phyloP scores from a whole-genome alignment of 2,888 invertebrate species.

The Aspidiotus destructor region DNA sequence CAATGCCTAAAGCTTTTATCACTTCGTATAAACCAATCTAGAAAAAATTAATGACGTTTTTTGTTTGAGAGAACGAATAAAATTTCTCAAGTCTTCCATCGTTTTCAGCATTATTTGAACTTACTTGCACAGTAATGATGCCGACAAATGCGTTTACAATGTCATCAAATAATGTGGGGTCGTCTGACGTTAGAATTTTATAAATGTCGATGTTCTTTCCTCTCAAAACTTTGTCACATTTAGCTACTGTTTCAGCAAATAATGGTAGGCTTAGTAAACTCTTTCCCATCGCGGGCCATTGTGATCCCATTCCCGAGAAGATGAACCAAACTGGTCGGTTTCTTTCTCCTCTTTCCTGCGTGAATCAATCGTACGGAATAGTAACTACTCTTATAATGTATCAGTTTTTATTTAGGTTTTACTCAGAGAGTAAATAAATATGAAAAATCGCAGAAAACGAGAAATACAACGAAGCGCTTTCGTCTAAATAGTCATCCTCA shows the following conservation, averaged over 20 bases:
- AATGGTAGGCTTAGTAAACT: slow-evolving; percentile 62
- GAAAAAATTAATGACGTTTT: too few relatives aligned
- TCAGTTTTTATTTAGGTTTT: too few relatives aligned
- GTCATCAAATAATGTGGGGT: slow-evolving; percentile 56
- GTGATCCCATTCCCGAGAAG: slow-evolving; percentile 66
- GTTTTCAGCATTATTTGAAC: not conserved
- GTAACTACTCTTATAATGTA: too few relatives aligned
- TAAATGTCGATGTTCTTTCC: slow-evolving; percentile 57
- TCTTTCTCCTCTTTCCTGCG: slow-evolving; percentile 14
- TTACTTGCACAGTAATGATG: slow-evolving; percentile 56
- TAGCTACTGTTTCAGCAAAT: slow-evolving; percentile 61
- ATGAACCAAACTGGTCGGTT: slow-evolving; percentile 54
- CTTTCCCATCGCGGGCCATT: slow-evolving; percentile 75
- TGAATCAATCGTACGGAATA: not conserved
- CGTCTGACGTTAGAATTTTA: slow-evolving; percentile 51
- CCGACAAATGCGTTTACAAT: slow-evolving; percentile 62
- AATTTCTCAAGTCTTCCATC: not conserved
- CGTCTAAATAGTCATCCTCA: too few relatives aligned
- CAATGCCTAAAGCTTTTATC: slow-evolving; percentile 50
- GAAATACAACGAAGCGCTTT: too few relatives aligned
- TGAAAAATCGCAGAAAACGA: too few relatives aligned
- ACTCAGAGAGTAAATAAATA: too few relatives aligned
- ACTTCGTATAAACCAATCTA: slow-evolving; percentile 55
- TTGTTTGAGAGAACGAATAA: slow-evolving; percentile 40
- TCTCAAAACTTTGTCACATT: slow-evolving; percentile 53